phyloP scores from a whole-genome alignment of 2,797 vertebrate genomes.

The Glyptemys insculpta region DNA sequence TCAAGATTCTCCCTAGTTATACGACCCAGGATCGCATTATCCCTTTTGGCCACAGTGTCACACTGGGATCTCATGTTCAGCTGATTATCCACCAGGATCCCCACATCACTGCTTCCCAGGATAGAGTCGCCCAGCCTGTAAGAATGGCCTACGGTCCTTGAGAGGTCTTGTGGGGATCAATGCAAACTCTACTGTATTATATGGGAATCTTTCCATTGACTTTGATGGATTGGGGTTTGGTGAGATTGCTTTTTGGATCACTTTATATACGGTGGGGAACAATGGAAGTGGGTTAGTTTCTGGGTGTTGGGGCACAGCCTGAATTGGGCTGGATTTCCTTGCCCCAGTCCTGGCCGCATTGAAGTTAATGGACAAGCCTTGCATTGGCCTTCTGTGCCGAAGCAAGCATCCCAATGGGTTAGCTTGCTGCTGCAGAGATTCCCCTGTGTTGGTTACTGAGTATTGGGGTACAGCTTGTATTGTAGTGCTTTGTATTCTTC shows the following conservation, averaged over 20 bases:
- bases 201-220: neutral
- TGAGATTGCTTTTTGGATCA: constrained; percentile 7
- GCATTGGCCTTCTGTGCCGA: neutral
- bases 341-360: neutral
- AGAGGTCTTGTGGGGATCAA: neutral
- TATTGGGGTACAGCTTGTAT: neutral
- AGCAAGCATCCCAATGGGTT: neutral
- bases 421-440: neutral
- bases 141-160: neutral
- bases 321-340: constrained; percentile 9
- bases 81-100: neutral
- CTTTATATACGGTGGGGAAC: neutral
- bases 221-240: neutral
- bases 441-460: neutral
- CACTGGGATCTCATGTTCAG: neutral
- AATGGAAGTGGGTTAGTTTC: constrained; percentile 13
- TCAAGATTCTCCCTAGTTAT: neutral
- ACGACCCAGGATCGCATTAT: neutral
- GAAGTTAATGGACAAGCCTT: neutral
- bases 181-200: no score
- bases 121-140: neutral
- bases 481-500: neutral
- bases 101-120: neutral
- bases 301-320: neutral
- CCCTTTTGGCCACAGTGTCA: neutral